These are phyloP conservation scores for Drosophila pegasa DNA, from an alignment of 2,888 invertebrate species.

Conservation along the genomic window DNA sequence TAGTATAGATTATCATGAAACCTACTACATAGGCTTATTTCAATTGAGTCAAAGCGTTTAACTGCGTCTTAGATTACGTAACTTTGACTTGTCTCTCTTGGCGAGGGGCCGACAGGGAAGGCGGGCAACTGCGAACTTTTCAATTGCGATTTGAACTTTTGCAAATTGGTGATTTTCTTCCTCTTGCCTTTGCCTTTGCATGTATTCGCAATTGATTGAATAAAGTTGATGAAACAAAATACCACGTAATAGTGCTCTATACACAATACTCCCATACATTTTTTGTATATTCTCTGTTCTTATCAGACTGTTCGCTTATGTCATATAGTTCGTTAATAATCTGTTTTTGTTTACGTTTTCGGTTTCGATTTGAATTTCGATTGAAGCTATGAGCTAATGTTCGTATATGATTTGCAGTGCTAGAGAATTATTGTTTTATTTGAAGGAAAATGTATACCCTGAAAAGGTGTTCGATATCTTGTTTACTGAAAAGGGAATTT, in stretches of 20 bases:
- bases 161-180: constrained; percentile 8
- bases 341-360: constrained; percentile 68
- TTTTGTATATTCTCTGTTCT: constrained; percentile 39
- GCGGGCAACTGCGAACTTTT: constrained; percentile 32
- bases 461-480: not conserved
- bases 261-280: constrained; percentile 7
- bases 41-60: constrained; percentile 56
- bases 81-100: constrained; percentile 34
- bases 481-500: not conserved
- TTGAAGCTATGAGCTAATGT: constrained; percentile 57
- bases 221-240: constrained; percentile 11
- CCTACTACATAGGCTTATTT: constrained; percentile 26
- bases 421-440: not conserved
- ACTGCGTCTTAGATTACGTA: constrained; percentile 76
- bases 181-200: constrained; percentile 23
- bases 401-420: constrained; percentile 23
- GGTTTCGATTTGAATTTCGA: constrained; percentile 52
- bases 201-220: constrained; percentile 13
- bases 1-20: constrained; percentile 16
- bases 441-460: not conserved
- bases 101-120: not conserved
- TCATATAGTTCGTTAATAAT: constrained; percentile 59
- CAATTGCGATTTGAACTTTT: constrained; percentile 54
- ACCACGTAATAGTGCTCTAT: constrained; percentile 9
- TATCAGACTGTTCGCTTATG: constrained; percentile 48